These are phyloP conservation scores for Rhinophrynus dorsalis DNA, from an alignment of 2,797 vertebrate genomes.

Conservation along the genomic window DNA sequence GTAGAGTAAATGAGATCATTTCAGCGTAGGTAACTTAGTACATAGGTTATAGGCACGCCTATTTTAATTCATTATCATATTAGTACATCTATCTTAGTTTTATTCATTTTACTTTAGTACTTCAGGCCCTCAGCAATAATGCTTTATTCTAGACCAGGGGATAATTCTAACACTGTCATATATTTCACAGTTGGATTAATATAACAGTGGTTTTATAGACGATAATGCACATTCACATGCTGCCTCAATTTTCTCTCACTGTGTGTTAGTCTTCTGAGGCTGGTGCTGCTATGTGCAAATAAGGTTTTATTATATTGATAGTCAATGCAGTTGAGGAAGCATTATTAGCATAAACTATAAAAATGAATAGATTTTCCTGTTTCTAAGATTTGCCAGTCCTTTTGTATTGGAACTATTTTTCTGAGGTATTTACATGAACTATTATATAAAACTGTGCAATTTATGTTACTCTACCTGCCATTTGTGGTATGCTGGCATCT, in stretches of 20 bases:
- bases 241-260: background rate
- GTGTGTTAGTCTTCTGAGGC: constrained; percentile 1
- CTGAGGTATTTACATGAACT: background rate
- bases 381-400: background rate
- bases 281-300: constrained; percentile 8
- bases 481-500: too few species aligned
- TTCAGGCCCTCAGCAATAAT: constrained; percentile 14
- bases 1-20: too few species aligned
- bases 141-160: constrained; percentile 18
- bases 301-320: constrained; percentile 23
- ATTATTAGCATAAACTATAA: constrained; percentile 3
- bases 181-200: constrained; percentile 20
- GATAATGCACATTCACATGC: constrained; percentile 19
- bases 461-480: too few species aligned
- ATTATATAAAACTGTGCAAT: background rate
- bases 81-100: too few species aligned
- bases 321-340: background rate
- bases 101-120: background rate
- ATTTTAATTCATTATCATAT: too few species aligned
- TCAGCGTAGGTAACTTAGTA: too few species aligned
- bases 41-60: too few species aligned
- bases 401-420: background rate
- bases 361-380: background rate
- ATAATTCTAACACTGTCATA: constrained; percentile 26
- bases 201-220: constrained; percentile 14